phyloP scores from a whole-genome alignment of 2,888 invertebrate genomes.

The Hermaeophaga mercurialis region DNA sequence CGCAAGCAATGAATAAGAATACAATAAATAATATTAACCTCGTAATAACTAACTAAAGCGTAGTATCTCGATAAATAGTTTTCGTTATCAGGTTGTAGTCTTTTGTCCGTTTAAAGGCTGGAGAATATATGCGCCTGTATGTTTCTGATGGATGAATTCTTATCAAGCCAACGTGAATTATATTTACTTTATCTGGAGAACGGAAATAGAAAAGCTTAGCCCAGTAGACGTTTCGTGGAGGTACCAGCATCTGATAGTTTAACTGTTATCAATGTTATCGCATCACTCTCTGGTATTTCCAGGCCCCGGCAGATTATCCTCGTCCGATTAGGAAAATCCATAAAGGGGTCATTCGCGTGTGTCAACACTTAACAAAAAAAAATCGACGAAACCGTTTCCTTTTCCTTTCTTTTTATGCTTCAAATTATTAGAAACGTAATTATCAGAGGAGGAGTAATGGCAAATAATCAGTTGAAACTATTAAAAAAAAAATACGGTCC shows the following conservation, averaged over 20 bases:
- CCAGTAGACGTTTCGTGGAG: conserved; percentile 37
- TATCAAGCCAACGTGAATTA: conserved; percentile 29
- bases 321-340: conserved; percentile 22
- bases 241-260: conserved; percentile 49
- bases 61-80: conserved; percentile 2
- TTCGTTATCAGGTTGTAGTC: conserved; percentile 2
- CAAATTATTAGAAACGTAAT: too few relatives aligned
- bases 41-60: not conserved
- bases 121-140: conserved; percentile 23
- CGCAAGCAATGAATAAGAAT: too few relatives aligned
- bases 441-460: too few relatives aligned
- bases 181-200: conserved; percentile 33
- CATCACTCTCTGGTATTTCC: conserved; percentile 37
- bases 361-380: too few relatives aligned
- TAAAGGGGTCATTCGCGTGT: conserved; percentile 14
- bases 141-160: conserved; percentile 34
- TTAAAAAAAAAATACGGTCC: too few relatives aligned
- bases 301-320: conserved; percentile 41
- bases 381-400: too few relatives aligned
- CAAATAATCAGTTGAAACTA: too few relatives aligned
- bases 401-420: too few relatives aligned
- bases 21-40: not conserved
- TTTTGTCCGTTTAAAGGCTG: conserved; percentile 16
- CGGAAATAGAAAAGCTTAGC: conserved; percentile 41
- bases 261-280: conserved; percentile 40